Conservation (phyloP, 2,113 vertebrate genomes). For the Lamprotornis superbus region DNA sequence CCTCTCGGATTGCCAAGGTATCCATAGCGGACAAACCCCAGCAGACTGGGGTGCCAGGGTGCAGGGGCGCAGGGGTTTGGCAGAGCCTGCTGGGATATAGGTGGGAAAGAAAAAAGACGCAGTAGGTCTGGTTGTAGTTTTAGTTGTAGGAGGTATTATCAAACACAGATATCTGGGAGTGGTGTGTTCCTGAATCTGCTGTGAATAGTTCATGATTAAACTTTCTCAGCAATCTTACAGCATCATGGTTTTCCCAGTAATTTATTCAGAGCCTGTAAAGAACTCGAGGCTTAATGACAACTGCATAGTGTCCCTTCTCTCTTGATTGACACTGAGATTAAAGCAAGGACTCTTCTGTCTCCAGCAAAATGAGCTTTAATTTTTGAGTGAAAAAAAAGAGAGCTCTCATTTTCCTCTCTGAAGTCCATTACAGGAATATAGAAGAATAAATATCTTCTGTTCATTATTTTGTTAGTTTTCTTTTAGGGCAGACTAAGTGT, state of each 20-base stretch:
- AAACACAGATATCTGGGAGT: neutral
- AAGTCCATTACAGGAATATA: neutral
- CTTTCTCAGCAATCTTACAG: neutral
- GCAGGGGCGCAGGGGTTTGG: accelerated
- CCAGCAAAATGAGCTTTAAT: neutral
- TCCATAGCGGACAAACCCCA: neutral
- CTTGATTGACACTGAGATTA: neutral
- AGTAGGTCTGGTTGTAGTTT: neutral
- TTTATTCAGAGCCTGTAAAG: constrained; percentile 9
- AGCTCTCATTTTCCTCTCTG: neutral
- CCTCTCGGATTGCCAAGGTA: neutral
- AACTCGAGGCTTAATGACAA: neutral
- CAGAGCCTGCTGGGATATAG: neutral
- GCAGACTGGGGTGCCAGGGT: neutral
- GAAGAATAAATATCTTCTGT: neutral
- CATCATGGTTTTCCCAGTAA: neutral
- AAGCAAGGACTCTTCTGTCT: neutral
- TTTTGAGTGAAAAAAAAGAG: neutral
- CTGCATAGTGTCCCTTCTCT: neutral
- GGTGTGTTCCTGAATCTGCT: neutral
- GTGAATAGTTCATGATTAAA: constrained; percentile 10
- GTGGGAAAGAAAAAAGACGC: neutral
- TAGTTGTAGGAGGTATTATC: neutral
- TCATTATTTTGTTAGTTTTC: neutral
- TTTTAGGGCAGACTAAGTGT: neutral